Percentiles rank a stretch among this genome's conserved stretches.
phyloP scores from a whole-genome alignment of 2,888 invertebrate species.

The Standfussiana lucernea region DNA sequence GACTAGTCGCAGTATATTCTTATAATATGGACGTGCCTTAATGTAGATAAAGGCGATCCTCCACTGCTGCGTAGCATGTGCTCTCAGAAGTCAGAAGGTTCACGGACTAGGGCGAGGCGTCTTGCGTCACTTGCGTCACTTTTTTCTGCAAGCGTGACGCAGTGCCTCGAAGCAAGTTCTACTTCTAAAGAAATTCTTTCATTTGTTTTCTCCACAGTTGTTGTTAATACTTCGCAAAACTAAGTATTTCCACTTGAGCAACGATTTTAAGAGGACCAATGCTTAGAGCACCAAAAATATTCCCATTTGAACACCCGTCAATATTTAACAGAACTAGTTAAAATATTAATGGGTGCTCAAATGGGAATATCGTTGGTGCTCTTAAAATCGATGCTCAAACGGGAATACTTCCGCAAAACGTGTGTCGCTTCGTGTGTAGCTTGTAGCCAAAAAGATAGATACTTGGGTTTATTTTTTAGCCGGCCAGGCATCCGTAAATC shows the following conservation, averaged over 20 bases:
- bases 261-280: too few relatives aligned
- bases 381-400: too few relatives aligned
- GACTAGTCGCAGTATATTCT: slow-evolving; percentile 19
- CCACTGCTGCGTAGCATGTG: neutral
- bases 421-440: neutral
- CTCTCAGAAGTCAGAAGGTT: neutral
- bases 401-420: too few relatives aligned
- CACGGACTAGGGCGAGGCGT: neutral
- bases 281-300: too few relatives aligned
- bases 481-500: neutral
- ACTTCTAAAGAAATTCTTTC: too few relatives aligned
- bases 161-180: too few relatives aligned
- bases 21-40: slow-evolving; percentile 21
- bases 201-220: neutral
- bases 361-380: too few relatives aligned
- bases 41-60: slow-evolving; percentile 23
- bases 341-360: too few relatives aligned
- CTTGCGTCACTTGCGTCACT: neutral
- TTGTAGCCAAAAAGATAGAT: neutral
- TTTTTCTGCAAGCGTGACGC: neutral
- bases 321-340: too few relatives aligned
- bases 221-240: too few relatives aligned
- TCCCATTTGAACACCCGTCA: too few relatives aligned
- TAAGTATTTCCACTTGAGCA: too few relatives aligned
- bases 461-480: neutral